These are phyloP conservation scores for Darwinula stevensoni DNA, from an alignment of 2,888 invertebrate genomes.

Conservation along the genomic window DNA sequence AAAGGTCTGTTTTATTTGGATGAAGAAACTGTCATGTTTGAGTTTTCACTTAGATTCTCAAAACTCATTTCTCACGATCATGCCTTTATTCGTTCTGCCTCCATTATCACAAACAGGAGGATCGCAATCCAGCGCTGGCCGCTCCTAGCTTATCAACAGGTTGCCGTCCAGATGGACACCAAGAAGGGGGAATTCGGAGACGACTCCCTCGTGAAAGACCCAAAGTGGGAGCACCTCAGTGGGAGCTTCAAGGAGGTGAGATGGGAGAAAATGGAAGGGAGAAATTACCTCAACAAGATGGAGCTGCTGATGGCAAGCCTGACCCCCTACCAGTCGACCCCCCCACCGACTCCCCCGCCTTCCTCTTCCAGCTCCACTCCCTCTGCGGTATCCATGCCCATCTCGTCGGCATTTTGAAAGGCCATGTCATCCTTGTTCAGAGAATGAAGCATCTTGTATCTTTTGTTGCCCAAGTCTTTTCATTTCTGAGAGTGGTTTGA, in stretches of 20 bases:
- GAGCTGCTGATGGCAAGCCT: slow-evolving; percentile 58
- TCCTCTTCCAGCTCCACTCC: too few relatives aligned
- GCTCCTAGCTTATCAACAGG: not conserved
- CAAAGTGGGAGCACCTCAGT: slow-evolving; percentile 80
- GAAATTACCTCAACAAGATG: slow-evolving; percentile 85
- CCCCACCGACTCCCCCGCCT: too few relatives aligned
- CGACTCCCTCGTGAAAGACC: slow-evolving; percentile 54
- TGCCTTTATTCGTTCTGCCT: slow-evolving; percentile 34
- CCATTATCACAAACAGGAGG: slow-evolving; percentile 58
- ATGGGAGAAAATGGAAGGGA: slow-evolving; percentile 80
- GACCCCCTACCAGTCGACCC: too few relatives aligned
- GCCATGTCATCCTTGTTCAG: too few relatives aligned
- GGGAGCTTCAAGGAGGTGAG: slow-evolving; percentile 31
- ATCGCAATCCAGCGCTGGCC: slow-evolving; percentile 50
- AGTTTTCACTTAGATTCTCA: not conserved
- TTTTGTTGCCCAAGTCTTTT: too few relatives aligned
- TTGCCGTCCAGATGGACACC: too few relatives aligned
- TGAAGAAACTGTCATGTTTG: slow-evolving; percentile 19
- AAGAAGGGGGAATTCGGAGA: slow-evolving; percentile 1
- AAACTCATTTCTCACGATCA: too few relatives aligned
- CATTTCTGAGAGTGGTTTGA: too few relatives aligned
- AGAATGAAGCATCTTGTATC: too few relatives aligned
- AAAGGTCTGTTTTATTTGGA: slow-evolving; percentile 19
- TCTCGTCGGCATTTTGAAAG: too few relatives aligned
- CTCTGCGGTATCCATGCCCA: too few relatives aligned